Conservation (phyloP, 2,113 vertebrate species). For the Anhinga rufa region DNA sequence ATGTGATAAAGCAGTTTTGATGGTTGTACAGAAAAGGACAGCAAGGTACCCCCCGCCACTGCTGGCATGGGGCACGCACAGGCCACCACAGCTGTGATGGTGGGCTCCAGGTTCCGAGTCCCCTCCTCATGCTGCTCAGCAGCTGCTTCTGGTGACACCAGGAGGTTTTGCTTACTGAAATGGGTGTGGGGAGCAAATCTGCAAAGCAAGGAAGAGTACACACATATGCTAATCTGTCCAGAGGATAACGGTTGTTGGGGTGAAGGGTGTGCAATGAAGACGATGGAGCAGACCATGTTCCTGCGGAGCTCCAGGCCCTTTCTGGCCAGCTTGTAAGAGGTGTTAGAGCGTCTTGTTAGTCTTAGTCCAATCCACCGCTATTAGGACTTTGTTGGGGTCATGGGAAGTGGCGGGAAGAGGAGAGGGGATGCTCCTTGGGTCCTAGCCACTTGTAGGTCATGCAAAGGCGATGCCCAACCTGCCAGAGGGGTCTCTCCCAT, state of each 20-base stretch:
- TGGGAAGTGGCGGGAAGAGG: not conserved
- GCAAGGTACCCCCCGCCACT: not conserved
- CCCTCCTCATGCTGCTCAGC: not conserved
- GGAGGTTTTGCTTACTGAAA: not conserved
- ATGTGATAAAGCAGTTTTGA: not conserved
- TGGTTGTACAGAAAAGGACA: not conserved
- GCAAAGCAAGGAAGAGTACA: not conserved
- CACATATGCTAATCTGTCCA: rapidly evolving
- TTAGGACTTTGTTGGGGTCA: not conserved
- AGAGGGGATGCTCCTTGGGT: rapidly evolving
- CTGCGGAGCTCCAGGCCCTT: not conserved
- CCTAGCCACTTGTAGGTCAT: not conserved
- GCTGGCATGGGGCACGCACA: rapidly evolving
- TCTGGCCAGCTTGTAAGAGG: not conserved
- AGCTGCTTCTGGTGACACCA: not conserved
- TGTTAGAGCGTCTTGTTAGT: not conserved
- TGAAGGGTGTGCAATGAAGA: not conserved
- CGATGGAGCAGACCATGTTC: not conserved
- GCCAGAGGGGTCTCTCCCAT: not conserved
- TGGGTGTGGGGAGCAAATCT: not conserved
- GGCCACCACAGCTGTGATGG: not conserved
- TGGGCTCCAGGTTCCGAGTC: not conserved
- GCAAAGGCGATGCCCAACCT: not conserved
- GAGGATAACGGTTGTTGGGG: rapidly evolving
- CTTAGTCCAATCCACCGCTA: not conserved